Evolutionary conservation across 2,797 vertebrate species (phyloP), one percentile per base, ranked within the genome.

Genomic region (Eremophila alpestris): DNA sequence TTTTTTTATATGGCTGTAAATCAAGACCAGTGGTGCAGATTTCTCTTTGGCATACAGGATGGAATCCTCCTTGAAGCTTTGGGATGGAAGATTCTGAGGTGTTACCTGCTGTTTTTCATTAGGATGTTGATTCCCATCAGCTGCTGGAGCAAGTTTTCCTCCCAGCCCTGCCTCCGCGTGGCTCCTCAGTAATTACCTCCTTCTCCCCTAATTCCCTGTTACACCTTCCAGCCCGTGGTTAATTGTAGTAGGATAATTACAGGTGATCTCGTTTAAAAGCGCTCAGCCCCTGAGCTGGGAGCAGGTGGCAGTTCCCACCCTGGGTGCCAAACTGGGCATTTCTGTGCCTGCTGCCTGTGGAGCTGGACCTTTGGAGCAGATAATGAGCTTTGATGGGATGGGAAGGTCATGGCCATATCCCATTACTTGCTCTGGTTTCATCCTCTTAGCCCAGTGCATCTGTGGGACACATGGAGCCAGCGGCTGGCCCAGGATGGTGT

Each of bases 401-500:
- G 63, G 62, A 65, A 59, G 82, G 82, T 92, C 92, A 12, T 0
- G 0, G 77, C 64, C 3, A 1, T 55, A 22, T 87, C 83, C 30
- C n/a, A 16, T 86, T 93, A 59, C 49, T 64, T 77, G 51, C 62
- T 62, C 67, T 41, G 63, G 55, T 45, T 80, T 87, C 60, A 92
- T 96, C 89, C 91, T 95, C 90, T 87, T 89, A 83, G 8, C 2
- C 8, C 58, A 21, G 16, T 8, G 32, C 34, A 36, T 58, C 63
- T 2, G 3, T 2, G 11, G 46, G 54, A 70, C 18, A 26, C 34
- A 16, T 6, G 7, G 32, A 68, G 60, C 18, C 22, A 15, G 30
- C 0, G 7, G 76, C 71, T 8, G 1, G 69, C 65, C 60, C 0
- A 0, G 49, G 16, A 5, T 5, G 24, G n/a, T 83, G 9, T 10